Conservation (phyloP, 2,113 vertebrate genomes). For the Lutjanus erythropterus region DNA sequence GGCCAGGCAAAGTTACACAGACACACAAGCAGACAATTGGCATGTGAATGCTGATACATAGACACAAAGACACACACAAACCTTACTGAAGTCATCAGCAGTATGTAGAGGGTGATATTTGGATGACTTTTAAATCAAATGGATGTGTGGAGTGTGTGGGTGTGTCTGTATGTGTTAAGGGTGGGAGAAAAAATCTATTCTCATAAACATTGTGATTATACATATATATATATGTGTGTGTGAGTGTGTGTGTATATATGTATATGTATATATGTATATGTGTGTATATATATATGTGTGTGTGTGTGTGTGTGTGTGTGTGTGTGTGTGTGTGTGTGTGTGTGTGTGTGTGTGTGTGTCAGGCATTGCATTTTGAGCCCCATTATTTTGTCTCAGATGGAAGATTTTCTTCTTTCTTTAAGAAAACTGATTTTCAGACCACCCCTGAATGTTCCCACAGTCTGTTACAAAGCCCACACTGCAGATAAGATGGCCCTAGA, state of each 20-base stretch:
- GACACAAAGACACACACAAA: constrained; percentile 1
- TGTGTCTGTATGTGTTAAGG: constrained; percentile 15
- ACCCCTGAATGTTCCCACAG: constrained; percentile 69
- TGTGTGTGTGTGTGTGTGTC: constrained; percentile 6
- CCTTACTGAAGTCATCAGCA: not conserved
- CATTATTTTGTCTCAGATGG: constrained; percentile 38
- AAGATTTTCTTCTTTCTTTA: constrained; percentile 33
- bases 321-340: too few relatives aligned
- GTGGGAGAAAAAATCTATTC: too few relatives aligned
- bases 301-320: constrained; percentile 13
- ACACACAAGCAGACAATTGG: constrained; percentile 22
- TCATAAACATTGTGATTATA: too few relatives aligned
- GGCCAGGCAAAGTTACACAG: constrained; percentile 14
- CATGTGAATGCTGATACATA: constrained; percentile 6
- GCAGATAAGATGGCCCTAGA: constrained; percentile 60
- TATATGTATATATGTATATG: too few relatives aligned
- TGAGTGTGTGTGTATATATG: not conserved
- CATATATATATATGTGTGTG: too few relatives aligned
- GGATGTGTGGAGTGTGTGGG: not conserved
- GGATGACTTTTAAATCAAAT: not conserved
- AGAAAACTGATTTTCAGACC: constrained; percentile 52
- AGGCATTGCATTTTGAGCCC: not conserved
- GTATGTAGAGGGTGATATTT: not conserved
- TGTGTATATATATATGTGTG: not conserved
- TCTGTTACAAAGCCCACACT: constrained; percentile 39